Conservation (phyloP, 2,113 vertebrate genomes). For the Pelmatolapia mariae region DNA sequence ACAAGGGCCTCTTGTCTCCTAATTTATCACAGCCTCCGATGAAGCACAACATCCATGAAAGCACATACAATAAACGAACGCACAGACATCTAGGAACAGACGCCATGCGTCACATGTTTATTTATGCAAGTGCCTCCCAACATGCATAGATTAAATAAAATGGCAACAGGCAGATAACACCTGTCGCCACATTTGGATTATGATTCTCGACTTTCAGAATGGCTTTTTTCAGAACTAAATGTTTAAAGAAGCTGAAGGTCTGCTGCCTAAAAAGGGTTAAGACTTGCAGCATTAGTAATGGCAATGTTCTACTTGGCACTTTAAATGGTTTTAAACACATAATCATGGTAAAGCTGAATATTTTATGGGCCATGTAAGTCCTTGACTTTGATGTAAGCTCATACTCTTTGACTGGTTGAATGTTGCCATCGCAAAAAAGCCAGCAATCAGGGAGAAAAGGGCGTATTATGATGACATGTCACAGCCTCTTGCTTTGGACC, state of each 20-base stretch:
- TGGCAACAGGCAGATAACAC: neutral
- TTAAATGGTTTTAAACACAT: neutral
- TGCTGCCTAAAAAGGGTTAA: neutral
- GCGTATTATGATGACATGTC: conserved; percentile 8
- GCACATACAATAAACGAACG: neutral
- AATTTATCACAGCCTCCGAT: conserved; percentile 57
- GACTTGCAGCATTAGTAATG: neutral
- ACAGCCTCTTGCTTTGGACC: conserved; percentile 1
- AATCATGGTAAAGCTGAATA: neutral
- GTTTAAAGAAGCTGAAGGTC: neutral
- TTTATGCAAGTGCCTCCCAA: neutral
- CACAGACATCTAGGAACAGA: conserved; percentile 31
- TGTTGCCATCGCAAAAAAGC: neutral
- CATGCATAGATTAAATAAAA: neutral
- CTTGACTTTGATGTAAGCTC: neutral
- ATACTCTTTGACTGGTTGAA: neutral
- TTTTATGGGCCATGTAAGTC: neutral
- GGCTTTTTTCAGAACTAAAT: neutral
- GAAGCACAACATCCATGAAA: conserved; percentile 26
- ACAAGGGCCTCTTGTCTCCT: conserved; percentile 58
- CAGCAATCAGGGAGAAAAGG: neutral
- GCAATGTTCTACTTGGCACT: neutral
- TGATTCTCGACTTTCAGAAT: neutral
- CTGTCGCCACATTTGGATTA: neutral
- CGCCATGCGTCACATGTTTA: conserved; percentile 1